Evolutionary conservation across 2,888 invertebrate species (phyloP).

Genomic region (Aleiodes alternator): DNA sequence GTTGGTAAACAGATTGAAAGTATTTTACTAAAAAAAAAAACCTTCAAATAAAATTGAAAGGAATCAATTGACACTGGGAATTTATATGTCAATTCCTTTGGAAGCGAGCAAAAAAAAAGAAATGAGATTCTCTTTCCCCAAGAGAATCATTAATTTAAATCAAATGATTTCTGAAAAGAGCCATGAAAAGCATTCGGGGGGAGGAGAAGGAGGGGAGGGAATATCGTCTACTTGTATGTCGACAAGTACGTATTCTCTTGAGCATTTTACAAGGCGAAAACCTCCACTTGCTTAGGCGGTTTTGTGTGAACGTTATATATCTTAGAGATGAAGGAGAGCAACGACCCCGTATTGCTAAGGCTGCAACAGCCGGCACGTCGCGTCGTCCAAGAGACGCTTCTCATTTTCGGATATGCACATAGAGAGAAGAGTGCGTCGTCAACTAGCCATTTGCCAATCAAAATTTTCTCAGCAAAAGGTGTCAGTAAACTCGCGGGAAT

Average conservation of each 20-base stretch:
- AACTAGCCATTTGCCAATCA: slow-evolving; percentile 18
- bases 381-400: slow-evolving; percentile 57
- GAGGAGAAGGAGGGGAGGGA: not conserved
- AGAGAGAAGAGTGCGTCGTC: not conserved
- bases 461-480: not conserved
- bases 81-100: no score
- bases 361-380: slow-evolving; percentile 56
- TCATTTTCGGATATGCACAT: slow-evolving; percentile 2
- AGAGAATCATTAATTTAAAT: no score
- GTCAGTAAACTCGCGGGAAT: slow-evolving; percentile 10
- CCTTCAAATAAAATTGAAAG: no score
- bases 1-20: no score
- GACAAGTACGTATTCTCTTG: slow-evolving; percentile 1
- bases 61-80: no score
- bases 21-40: no score
- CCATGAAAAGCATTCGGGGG: not conserved
- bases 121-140: no score
- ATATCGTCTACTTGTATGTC: not conserved
- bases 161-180: no score
- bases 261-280: slow-evolving; percentile 13
- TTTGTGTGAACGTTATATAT: slow-evolving; percentile 17
- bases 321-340: slow-evolving; percentile 38
- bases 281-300: not conserved
- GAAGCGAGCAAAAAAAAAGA: no score
- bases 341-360: slow-evolving; percentile 46